Percentiles rank a stretch among this genome's conserved stretches.
These are phyloP conservation scores for Bombyx mandarina DNA, from an alignment of 1,140 invertebrate genomes.

Conservation along the genomic window DNA sequence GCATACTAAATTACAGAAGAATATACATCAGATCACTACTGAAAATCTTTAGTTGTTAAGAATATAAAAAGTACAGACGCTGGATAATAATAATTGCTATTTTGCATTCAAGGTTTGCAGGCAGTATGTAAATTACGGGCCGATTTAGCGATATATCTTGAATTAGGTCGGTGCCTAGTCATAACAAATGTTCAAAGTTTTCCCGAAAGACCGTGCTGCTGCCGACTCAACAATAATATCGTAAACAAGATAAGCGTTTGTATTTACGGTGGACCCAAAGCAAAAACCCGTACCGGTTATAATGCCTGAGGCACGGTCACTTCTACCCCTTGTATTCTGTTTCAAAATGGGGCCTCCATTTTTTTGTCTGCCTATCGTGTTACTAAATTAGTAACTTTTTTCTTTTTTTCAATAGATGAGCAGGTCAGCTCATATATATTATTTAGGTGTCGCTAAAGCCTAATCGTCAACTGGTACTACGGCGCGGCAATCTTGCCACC, in stretches of 20 bases:
- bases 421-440: too few relatives aligned
- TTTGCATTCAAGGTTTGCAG: background rate
- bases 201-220: constrained; percentile 20
- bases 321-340: constrained; percentile 9
- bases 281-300: too few relatives aligned
- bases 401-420: too few relatives aligned
- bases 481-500: too few relatives aligned
- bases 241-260: constrained; percentile 39
- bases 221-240: constrained; percentile 26
- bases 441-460: too few relatives aligned
- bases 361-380: too few relatives aligned
- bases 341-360: background rate
- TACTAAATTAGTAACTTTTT: too few relatives aligned
- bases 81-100: background rate
- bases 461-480: too few relatives aligned
- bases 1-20: too few relatives aligned
- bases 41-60: too few relatives aligned
- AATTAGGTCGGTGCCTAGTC: constrained; percentile 11
- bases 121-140: constrained; percentile 6
- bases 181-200: constrained; percentile 26
- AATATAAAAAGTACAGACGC: too few relatives aligned
- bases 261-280: constrained; percentile 16
- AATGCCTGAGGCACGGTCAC: constrained; percentile 21
- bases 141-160: constrained; percentile 11
- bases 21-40: too few relatives aligned